These are phyloP conservation scores for Aricia agestis DNA, from an alignment of 1,140 invertebrate species.

Conservation along the genomic window DNA sequence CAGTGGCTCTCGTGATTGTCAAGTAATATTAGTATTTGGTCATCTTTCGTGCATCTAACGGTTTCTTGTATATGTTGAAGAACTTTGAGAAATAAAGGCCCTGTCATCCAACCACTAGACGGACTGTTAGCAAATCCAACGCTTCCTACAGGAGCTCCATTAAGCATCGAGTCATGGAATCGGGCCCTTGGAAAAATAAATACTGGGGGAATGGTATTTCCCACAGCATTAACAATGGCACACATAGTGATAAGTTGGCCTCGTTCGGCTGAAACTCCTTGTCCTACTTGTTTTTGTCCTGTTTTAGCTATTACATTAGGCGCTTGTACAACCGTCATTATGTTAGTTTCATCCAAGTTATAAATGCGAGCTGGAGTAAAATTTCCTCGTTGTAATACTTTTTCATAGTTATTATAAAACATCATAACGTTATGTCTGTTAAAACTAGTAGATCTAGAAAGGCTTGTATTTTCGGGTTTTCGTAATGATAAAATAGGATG, in stretches of 20 bases:
- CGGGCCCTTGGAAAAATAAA: conserved; percentile 49
- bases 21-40: conserved; percentile 30
- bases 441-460: conserved; percentile 56
- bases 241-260: conserved; percentile 49
- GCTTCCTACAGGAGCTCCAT: conserved; percentile 34
- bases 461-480: conserved; percentile 58
- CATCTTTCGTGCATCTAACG: conserved; percentile 29
- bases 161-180: conserved; percentile 42
- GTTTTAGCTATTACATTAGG: conserved; percentile 55
- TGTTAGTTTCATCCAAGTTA: conserved; percentile 65
- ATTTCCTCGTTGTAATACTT: conserved; percentile 40
- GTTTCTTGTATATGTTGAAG: conserved; percentile 43
- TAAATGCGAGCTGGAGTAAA: conserved; percentile 48
- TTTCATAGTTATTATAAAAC: conserved; percentile 57
- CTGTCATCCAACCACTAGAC: conserved; percentile 53
- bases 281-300: conserved; percentile 55
- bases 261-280: conserved; percentile 54
- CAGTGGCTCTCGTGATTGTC: conserved; percentile 66
- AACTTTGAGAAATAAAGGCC: conserved; percentile 44
- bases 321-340: conserved; percentile 65
- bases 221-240: conserved; percentile 40
- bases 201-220: conserved; percentile 38
- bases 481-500: conserved; percentile 50
- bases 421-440: conserved; percentile 51
- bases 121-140: conserved; percentile 40